These are phyloP conservation scores for Rhodeus uyekii DNA, from an alignment of 2,797 vertebrate species.

Conservation along the genomic window DNA sequence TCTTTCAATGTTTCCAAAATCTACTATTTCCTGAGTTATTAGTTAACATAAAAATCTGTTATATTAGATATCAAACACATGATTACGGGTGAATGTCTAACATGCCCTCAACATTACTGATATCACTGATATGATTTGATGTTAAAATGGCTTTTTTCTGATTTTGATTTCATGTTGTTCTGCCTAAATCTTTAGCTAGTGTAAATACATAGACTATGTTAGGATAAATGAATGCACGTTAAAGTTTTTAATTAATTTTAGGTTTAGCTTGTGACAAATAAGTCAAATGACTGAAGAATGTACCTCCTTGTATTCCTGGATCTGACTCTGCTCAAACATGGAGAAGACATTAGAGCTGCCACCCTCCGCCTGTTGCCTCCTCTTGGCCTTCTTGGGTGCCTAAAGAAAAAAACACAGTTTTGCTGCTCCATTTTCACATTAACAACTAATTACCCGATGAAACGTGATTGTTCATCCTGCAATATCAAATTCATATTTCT, in stretches of 20 bases:
- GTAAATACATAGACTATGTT: too few relatives aligned
- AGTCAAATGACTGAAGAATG: slow-evolving; percentile 24
- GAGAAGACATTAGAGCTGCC: slow-evolving; percentile 94
- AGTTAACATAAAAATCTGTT: slow-evolving; percentile 67
- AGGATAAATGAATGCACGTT: not conserved
- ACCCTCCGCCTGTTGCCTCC: slow-evolving; percentile 87
- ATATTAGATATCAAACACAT: not conserved
- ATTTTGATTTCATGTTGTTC: not conserved
- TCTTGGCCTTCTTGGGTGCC: slow-evolving; percentile 96
- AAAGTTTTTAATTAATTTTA: not conserved
- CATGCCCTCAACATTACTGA: slow-evolving; percentile 49
- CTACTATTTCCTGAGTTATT: slow-evolving; percentile 65
- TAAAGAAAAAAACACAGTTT: slow-evolving; percentile 54
- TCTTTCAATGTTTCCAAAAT: not conserved
- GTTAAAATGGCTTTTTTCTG: not conserved
- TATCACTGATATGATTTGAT: slow-evolving; percentile 13
- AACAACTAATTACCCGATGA: not conserved
- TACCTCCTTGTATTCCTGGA: slow-evolving; percentile 97
- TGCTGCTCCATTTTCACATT: not conserved
- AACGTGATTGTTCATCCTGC: not conserved
- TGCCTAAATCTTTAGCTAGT: too few relatives aligned
- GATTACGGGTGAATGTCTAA: slow-evolving; percentile 38
- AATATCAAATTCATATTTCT: not conserved
- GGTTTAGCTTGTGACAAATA: not conserved
- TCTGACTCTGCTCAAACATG: slow-evolving; percentile 97